Percentiles rank a stretch among this genome's conserved stretches.
Evolutionary conservation across 2,113 vertebrate species (phyloP).

Genomic region (Phalacrocorax pelagicus): DNA sequence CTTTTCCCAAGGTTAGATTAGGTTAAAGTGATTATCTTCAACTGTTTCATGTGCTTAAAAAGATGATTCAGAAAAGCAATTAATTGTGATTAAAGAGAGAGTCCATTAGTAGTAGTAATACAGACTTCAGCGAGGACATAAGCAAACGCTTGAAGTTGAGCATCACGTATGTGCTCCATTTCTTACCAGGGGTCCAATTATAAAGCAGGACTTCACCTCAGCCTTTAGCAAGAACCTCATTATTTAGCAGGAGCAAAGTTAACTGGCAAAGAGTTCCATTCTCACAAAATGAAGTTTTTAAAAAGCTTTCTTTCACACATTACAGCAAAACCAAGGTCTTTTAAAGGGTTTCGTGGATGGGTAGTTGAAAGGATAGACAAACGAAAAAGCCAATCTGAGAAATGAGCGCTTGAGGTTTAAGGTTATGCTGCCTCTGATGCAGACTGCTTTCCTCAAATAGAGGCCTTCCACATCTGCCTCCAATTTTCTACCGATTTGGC

Average conservation of each 20-base stretch:
- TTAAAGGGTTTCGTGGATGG: background rate
- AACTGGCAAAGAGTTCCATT: background rate
- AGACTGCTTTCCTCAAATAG: background rate
- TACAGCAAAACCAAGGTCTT: background rate
- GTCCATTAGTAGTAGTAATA: background rate
- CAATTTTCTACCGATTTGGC: background rate
- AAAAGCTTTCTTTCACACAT: background rate
- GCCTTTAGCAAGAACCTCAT: background rate
- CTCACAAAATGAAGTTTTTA: background rate
- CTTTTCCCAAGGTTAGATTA: background rate
- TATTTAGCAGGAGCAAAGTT: background rate
- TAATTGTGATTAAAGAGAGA: background rate
- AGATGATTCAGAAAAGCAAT: background rate
- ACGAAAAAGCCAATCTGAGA: background rate
- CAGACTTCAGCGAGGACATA: background rate
- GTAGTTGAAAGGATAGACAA: background rate
- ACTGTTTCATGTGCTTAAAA: background rate
- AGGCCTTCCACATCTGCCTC: background rate
- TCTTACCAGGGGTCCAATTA: background rate
- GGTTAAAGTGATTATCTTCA: background rate
- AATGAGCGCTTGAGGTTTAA: background rate
- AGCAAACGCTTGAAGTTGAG: background rate
- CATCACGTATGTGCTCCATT: fast-evolving
- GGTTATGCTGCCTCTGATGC: background rate
- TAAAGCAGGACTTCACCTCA: background rate